These are phyloP conservation scores for Heliconius ismenius DNA, from an alignment of 2,888 invertebrate species.

Conservation along the genomic window DNA sequence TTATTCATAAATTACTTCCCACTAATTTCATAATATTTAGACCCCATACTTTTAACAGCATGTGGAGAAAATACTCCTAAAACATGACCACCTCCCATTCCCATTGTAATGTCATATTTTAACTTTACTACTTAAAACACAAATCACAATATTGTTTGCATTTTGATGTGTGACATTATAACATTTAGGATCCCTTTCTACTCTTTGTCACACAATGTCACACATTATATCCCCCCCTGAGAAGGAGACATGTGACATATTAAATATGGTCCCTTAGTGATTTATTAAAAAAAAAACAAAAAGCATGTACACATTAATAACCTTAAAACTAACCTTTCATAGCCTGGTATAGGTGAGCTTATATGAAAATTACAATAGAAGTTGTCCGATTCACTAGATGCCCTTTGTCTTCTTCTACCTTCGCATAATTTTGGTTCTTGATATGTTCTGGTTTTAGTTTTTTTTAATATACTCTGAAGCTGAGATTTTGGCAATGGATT, in stretches of 20 bases:
- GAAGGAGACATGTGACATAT: background rate
- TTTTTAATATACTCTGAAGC: constrained; percentile 72
- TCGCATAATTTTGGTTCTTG: constrained; percentile 63
- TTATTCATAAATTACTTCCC: background rate
- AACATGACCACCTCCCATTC: too few species aligned
- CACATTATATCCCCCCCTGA: background rate
- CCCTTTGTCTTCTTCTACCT: constrained; percentile 73
- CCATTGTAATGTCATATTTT: too few species aligned
- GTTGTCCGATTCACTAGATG: constrained; percentile 78
- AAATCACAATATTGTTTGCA: too few species aligned
- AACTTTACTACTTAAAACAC: too few species aligned
- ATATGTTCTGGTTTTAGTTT: constrained; percentile 66
- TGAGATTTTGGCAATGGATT: constrained; percentile 68
- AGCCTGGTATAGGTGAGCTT: constrained; percentile 63
- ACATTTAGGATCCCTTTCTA: background rate
- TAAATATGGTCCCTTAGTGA: background rate
- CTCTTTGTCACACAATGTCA: background rate
- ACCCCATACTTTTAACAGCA: background rate
- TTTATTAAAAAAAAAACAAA: background rate
- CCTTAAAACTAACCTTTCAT: constrained; percentile 64
- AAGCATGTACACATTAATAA: constrained; percentile 28
- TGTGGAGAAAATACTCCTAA: too few species aligned
- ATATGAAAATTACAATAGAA: constrained; percentile 62
- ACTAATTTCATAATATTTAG: background rate
- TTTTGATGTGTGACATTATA: too few species aligned